Evolutionary conservation across 2,113 vertebrate species (phyloP).

Genomic region (Chaetorhynchus papuensis): DNA sequence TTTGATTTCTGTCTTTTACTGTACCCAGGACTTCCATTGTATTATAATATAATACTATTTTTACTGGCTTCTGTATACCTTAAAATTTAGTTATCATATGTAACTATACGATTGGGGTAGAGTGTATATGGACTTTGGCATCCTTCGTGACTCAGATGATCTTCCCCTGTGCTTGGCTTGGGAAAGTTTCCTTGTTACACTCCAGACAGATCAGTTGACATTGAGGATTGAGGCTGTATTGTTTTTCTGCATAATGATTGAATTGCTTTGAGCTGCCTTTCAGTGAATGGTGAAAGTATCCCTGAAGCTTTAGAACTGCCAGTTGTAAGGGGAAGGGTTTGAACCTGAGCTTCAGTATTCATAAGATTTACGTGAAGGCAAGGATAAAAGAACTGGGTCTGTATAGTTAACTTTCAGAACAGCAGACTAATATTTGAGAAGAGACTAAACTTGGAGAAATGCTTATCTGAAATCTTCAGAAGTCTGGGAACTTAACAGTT

Average conservation of each 20-base stretch:
- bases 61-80: neutral
- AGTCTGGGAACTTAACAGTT: neutral
- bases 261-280: neutral
- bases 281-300: neutral
- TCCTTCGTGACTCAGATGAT: neutral
- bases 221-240: neutral
- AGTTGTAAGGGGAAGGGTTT: neutral
- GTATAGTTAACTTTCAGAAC: neutral
- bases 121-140: neutral
- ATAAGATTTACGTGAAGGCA: neutral
- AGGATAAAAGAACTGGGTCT: neutral
- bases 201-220: neutral
- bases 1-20: neutral
- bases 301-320: neutral
- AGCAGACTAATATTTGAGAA: neutral
- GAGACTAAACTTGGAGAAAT: neutral
- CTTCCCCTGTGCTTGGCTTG: neutral
- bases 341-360: neutral
- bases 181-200: neutral
- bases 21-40: neutral
- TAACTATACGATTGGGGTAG: neutral
- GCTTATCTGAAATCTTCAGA: neutral
- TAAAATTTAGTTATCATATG: neutral
- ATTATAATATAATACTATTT: neutral
- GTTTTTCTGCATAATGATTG: neutral